Conservation (phyloP, 1,140 invertebrate genomes). For the Ruditapes philippinarum region DNA sequence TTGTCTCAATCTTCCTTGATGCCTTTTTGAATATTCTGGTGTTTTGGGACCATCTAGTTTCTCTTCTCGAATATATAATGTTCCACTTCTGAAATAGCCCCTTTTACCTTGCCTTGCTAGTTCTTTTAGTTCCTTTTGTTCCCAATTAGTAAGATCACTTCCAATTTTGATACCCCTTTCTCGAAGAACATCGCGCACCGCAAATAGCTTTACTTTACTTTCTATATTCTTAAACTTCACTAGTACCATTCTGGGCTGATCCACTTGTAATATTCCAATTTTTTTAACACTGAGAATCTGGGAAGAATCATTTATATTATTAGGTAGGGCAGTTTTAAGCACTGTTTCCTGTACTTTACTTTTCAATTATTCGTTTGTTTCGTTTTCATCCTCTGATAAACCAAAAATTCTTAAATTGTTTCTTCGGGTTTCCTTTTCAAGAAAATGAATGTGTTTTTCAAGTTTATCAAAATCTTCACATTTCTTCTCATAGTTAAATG, state of each 20-base stretch:
- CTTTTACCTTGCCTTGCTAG: background rate
- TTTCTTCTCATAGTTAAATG: background rate
- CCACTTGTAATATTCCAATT: background rate
- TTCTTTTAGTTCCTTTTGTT: conserved; percentile 8
- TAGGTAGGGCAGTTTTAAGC: background rate
- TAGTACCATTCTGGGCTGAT: conserved; percentile 26
- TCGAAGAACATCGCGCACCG: background rate
- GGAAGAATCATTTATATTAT: background rate
- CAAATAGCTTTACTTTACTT: conserved; percentile 20
- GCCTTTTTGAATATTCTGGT: background rate
- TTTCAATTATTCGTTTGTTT: background rate
- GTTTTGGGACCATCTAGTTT: background rate
- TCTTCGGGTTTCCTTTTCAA: background rate
- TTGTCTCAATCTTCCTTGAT: background rate
- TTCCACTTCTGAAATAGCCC: conserved; percentile 20
- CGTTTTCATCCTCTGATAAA: background rate
- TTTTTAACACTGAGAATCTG: background rate
- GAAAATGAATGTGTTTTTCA: background rate
- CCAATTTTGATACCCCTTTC: conserved; percentile 2
- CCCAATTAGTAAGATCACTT: conserved; percentile 15
- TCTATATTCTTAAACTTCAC: conserved; percentile 13
- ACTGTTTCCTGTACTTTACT: background rate
- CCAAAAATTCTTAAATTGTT: background rate
- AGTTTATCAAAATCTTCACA: background rate
- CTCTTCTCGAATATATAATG: background rate